Evolutionary conservation across 2,113 vertebrate genomes (phyloP), one percentile per base, ranked within the genome.

Genomic region (Tychaedon coryphoeus): DNA sequence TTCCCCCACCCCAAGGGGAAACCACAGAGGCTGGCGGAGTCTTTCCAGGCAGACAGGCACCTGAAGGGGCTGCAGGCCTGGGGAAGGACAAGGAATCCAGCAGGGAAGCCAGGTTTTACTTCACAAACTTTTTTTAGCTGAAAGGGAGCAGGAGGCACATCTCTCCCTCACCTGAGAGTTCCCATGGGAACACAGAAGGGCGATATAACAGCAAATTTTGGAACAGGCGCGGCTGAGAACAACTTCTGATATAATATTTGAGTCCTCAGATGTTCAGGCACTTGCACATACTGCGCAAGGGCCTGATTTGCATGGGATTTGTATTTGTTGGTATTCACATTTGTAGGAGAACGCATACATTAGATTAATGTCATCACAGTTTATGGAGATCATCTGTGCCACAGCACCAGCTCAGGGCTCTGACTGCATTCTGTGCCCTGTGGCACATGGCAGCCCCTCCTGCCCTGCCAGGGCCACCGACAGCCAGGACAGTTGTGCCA

Each of bases 261-360:
- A 96, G 75, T 86, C 78, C 88, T 96, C 88, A 90, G 93, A 96
- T 96, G 96, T 91, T 97, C 92, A 94, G 54, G 78, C 78, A 60
- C 93, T 94, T 93, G 94, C 82, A 90, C 90, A 93, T 85, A 58
- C 92, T 93, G 93, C 0, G 1, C 0, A 6, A 83, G 18, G 0
- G 51, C 81, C 93, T 85, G 56, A 97, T 97, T 97, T 96, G 95
- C 93, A 94, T 93, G 54, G 93, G 33, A 96, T 94, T 95, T 95
- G 87, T 96, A 86, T 95, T 95, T 95, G 93, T 96, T 95, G 93
- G 74, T 93, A 86, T 83, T 95, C 92, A 94, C 92, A 88, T 96
- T 92, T 1, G 22, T 80, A 86, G 85, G 81, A 56, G 75, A 94
- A 94, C 0, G 64, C 92, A 90, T 95, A 96, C 82, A 93, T 95